phyloP scores from a whole-genome alignment of 2,797 vertebrate species.

The Spinus pinus region DNA sequence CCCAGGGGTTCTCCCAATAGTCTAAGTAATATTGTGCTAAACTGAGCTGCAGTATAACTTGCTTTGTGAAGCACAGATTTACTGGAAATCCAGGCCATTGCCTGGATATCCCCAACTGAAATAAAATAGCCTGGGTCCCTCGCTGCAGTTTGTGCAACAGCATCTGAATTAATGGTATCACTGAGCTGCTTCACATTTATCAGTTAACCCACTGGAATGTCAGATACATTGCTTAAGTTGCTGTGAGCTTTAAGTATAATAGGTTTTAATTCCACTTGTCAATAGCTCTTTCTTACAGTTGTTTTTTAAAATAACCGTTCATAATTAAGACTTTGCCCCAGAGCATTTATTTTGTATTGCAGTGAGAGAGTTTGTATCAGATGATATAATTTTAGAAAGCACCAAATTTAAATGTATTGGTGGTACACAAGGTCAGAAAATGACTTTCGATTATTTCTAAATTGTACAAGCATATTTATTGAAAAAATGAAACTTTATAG shows the following conservation, averaged over 20 bases:
- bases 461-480: neutral
- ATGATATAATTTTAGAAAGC: neutral
- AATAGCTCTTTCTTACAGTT: neutral
- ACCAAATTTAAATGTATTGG: neutral
- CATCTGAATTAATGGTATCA: neutral
- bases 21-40: neutral
- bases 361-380: accelerated
- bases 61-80: neutral
- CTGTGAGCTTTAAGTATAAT: neutral
- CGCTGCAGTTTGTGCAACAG: neutral
- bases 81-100: neutral
- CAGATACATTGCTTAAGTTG: neutral
- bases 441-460: neutral
- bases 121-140: neutral
- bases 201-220: neutral
- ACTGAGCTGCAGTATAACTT: neutral
- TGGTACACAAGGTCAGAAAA: neutral
- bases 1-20: accelerated
- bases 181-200: neutral
- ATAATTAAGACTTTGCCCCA: neutral
- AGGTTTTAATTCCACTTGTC: neutral
- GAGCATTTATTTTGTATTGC: neutral
- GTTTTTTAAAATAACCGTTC: neutral
- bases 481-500: conserved; percentile 29
- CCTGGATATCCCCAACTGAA: neutral